Evolutionary conservation across 1,140 invertebrate species (phyloP), one percentile per base, ranked within the genome.

Genomic region (Drosophila pseudoananassae): DNA sequence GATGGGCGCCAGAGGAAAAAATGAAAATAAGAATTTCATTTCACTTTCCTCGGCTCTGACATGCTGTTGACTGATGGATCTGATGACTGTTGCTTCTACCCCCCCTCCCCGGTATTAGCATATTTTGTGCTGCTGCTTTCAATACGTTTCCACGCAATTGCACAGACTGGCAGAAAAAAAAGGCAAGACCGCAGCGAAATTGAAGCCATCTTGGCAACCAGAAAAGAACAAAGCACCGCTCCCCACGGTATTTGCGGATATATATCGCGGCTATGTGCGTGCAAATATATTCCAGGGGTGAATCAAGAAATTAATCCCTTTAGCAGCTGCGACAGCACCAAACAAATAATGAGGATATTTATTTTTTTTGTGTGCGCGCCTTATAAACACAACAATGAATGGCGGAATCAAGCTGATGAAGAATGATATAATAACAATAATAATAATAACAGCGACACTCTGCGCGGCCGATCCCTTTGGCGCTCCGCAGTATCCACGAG

Each of bases 291-390:
- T 45, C 56, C 78, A 57, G 51, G 84, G 84, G 80, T 90, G 85
- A 85, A 89, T 89, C 84, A 90, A 89, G 85, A 90, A 88, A 89
- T 89, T 89, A 89, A 89, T 89, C 84, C 84, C 74, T 90, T 90
- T 70, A 90, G 70, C 81, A 90, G 78, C 74, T 78, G 78, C 75
- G 76, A 87, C 81, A 78, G 71, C 85, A 69, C 31, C 80, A 73
- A 76, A 73, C 85, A 90, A 89, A 78, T 84, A 88, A 88, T 89
- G 84, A 65, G 83, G 82, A 81, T 76, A 81, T 80, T 78, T 45
- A 12, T 46, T 10, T 31, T 43, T 61, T 73, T 75, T 68, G 74
- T 58, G 54, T 43, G 65, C 9, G 31, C 12, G 12, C 80, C 82
- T 71, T 87, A 76, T 78, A 78, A 88, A 82, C 55, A 88, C 78